Conservation (phyloP, 2,113 vertebrate species). For the Micronisus gabar region DNA sequence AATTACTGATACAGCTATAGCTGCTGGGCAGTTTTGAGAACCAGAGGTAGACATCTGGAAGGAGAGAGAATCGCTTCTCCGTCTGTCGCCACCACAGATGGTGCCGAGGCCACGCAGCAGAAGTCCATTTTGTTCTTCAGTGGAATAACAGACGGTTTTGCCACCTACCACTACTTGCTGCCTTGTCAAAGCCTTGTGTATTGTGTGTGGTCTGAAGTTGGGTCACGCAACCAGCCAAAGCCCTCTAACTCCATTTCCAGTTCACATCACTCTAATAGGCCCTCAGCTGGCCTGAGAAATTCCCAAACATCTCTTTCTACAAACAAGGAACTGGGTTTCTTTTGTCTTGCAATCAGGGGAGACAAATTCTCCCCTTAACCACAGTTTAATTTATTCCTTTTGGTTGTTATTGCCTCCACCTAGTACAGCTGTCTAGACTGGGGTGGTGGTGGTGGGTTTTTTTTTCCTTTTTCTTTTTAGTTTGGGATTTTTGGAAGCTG, state of each 20-base stretch:
- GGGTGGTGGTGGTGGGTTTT: neutral
- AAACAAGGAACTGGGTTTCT: conserved; percentile 57
- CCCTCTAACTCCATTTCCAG: conserved; percentile 47
- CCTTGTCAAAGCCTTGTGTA: neutral
- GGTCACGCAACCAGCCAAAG: conserved; percentile 22
- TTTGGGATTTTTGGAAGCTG: conserved; percentile 33
- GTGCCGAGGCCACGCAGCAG: neutral
- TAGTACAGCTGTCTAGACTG: conserved; percentile 62
- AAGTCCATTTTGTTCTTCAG: neutral
- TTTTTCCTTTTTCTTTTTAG: neutral
- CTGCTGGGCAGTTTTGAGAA: neutral
- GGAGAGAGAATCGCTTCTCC: neutral
- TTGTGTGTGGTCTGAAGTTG: conserved; percentile 44
- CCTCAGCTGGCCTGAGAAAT: conserved; percentile 24
- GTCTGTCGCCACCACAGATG: accelerated
- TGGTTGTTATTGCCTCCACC: conserved; percentile 55
- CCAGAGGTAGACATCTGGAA: neutral
- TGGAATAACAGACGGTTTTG: neutral
- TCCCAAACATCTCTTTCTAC: conserved; percentile 32
- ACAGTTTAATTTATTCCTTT: conserved; percentile 62
- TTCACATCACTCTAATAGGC: conserved; percentile 45
- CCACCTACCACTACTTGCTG: neutral
- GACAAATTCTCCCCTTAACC: conserved; percentile 60
- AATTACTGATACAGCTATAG: neutral
- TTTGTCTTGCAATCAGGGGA: conserved; percentile 61